phyloP scores from a whole-genome alignment of 2,797 vertebrate genomes.

The Takifugu ocellatus region DNA sequence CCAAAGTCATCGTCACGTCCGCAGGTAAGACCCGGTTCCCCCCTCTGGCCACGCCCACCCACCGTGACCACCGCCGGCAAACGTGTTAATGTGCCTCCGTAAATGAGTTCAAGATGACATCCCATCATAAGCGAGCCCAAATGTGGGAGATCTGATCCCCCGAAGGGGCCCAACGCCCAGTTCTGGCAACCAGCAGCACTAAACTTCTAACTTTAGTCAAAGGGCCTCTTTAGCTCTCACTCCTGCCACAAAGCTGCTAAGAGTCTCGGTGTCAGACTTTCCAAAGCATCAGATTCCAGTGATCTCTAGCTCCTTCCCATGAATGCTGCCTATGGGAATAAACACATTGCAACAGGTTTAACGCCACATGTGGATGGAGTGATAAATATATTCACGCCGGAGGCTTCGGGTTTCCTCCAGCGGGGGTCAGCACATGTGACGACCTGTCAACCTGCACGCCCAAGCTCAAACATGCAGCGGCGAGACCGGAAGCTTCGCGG shows the following conservation, averaged over 20 bases:
- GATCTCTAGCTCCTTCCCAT: too few relatives aligned
- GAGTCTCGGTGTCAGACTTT: too few relatives aligned
- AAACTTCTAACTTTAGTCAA: too few relatives aligned
- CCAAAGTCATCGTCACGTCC: slow-evolving; percentile 78
- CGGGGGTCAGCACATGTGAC: not conserved
- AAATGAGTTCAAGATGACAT: not conserved
- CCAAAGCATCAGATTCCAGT: too few relatives aligned
- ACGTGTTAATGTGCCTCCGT: too few relatives aligned
- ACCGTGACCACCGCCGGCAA: not conserved
- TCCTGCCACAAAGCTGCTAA: too few relatives aligned
- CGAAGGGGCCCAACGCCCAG: not conserved
- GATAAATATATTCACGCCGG: too few relatives aligned
- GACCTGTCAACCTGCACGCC: not conserved
- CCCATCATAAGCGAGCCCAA: not conserved
- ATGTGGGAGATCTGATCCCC: not conserved
- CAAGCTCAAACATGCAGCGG: not conserved
- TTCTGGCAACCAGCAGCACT: not conserved
- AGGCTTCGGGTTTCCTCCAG: too few relatives aligned
- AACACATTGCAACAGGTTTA: too few relatives aligned
- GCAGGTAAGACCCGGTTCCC: slow-evolving; percentile 72
- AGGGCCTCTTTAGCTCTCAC: too few relatives aligned
- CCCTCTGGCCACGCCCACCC: not conserved
- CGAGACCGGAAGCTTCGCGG: not conserved
- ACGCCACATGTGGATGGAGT: too few relatives aligned
- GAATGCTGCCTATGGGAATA: too few relatives aligned